Evolutionary conservation across 2,113 vertebrate genomes (phyloP), one percentile per base, ranked within the genome.

Genomic region (Vireo altiloquus): DNA sequence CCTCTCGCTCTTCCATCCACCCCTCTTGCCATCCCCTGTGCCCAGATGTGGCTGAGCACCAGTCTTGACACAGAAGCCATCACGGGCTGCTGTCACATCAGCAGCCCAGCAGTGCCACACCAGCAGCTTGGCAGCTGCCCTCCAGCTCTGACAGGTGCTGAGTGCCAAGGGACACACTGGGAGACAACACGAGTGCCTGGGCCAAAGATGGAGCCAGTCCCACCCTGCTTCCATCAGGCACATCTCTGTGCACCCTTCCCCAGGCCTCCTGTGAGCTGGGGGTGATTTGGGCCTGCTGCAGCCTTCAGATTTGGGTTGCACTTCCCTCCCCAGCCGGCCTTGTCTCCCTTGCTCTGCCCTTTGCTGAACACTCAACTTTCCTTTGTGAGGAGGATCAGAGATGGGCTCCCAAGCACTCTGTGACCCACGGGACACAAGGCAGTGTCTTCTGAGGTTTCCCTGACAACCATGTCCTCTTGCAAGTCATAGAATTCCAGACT

Each of bases 241-340:
- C 30, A 52, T 6, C 50, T 81, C 75, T 64, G 44, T 24, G 28
- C 17, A 50, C 31, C 23, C 13, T 60, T 9, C 33, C 4, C 6
- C 12, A 56, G 28, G 21, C 13, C 21, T 57, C 31, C 84, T 42
- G 15, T 23, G 31, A 76, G 33, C 37, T 3, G 2, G 44, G 37
- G 19, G 8, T 6, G 28, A 23, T 81, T 33, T 77, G 17, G 35
- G 50, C 18, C 54, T 35, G 21, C 68, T 17, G 4, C 50, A 85
- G 54, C 5, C 40, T 44, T 50, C n/a, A 70, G 31, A 49, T 44
- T n/a, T 53, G 37, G 49, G 22, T 49, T 75, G 42, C 16, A 19
- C 11, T 35, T 74, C 44, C 33, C 63, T 77, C 16, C 24, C 16
- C 0, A 0, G 25, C 14, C 60, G 82, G n/a, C 42, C 25, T 27